phyloP scores from a whole-genome alignment of 2,797 vertebrate genomes.

The Mormyrops boulengeri region DNA sequence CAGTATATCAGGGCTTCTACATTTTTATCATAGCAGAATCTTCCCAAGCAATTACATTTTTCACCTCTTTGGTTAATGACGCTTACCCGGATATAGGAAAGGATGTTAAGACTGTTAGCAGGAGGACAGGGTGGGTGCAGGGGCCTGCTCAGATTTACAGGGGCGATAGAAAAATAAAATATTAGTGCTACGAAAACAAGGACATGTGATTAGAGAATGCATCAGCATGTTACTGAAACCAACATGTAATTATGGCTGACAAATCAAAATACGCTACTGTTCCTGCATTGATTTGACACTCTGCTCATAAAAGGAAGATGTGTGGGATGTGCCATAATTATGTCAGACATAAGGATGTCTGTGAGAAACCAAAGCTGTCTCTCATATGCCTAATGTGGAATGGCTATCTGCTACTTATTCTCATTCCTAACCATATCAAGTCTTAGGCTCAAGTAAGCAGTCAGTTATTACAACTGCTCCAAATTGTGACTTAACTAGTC shows the following conservation, averaged over 20 bases:
- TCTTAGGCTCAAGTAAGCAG: neutral
- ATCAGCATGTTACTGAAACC: neutral
- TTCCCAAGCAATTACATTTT: neutral
- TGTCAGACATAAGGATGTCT: neutral
- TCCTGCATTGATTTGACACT: neutral
- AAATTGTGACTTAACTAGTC: neutral
- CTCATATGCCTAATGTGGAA: neutral
- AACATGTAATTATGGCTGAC: neutral
- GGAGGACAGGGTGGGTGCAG: neutral
- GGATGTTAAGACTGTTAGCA: neutral
- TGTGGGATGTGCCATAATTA: neutral
- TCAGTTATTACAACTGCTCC: neutral
- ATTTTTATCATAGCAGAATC: neutral
- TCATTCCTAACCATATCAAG: neutral
- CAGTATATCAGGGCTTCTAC: neutral
- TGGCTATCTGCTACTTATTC: neutral
- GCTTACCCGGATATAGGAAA: neutral
- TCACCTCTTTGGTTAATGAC: neutral
- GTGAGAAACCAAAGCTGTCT: neutral
- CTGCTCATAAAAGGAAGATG: neutral
- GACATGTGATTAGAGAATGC: neutral
- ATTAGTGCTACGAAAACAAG: neutral
- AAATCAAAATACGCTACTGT: neutral
- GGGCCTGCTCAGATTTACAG: neutral
- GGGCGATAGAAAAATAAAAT: neutral